phyloP scores from a whole-genome alignment of 2,888 invertebrate genomes.

The Onthophagus sagittarius region DNA sequence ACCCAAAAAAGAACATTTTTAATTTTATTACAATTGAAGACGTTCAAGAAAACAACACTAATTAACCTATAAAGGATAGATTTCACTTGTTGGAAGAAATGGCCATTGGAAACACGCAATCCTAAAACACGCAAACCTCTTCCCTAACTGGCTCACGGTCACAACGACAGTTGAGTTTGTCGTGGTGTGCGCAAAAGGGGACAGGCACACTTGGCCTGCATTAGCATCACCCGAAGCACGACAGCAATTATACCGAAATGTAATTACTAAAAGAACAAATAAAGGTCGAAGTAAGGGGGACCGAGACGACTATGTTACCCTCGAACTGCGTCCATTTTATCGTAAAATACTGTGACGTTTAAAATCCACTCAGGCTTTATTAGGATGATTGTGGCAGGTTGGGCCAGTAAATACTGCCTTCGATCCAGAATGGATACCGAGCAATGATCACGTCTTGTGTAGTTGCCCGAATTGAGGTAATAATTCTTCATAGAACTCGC shows the following conservation, averaged over 20 bases:
- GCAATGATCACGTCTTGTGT: slow-evolving; percentile 6
- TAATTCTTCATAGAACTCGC: slow-evolving; percentile 6
- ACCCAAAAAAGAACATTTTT: no score
- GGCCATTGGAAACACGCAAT: slow-evolving; percentile 21
- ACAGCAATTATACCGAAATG: slow-evolving; percentile 26
- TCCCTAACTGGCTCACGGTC: slow-evolving; percentile 27
- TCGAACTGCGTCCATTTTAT: slow-evolving; percentile 11
- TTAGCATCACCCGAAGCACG: slow-evolving; percentile 27
- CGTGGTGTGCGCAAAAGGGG: slow-evolving; percentile 1
- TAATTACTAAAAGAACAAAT: slow-evolving; percentile 23
- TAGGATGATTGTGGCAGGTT: slow-evolving; percentile 15
- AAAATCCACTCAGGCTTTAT: slow-evolving; percentile 20
- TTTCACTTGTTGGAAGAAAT: background rate
- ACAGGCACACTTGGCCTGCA: slow-evolving; percentile 22
- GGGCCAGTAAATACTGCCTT: slow-evolving; percentile 1
- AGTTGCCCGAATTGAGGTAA: background rate
- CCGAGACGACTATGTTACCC: background rate
- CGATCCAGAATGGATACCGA: background rate
- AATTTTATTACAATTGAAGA: background rate
- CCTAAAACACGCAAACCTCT: slow-evolving; percentile 23
- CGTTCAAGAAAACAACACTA: background rate
- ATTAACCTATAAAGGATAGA: background rate
- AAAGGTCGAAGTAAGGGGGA: slow-evolving; percentile 22
- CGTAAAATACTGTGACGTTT: slow-evolving; percentile 19
- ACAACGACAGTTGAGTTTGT: slow-evolving; percentile 29